phyloP scores from a whole-genome alignment of 2,888 invertebrate species.

The Amitus sp. region DNA sequence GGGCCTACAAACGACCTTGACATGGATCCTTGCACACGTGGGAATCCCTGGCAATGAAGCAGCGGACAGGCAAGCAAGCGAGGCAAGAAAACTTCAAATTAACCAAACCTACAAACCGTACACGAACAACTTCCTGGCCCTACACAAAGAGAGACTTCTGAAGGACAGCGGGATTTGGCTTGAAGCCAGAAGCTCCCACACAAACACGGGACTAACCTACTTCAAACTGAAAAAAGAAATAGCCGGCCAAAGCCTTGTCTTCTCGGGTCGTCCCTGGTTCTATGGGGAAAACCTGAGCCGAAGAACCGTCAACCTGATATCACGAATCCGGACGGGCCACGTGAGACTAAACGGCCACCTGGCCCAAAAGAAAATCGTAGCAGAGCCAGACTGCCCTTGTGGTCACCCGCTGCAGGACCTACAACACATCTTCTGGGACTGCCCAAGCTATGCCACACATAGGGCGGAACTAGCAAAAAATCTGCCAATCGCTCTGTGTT shows the following conservation, averaged over 20 bases:
- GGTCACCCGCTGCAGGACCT: neutral
- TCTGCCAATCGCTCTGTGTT: no score
- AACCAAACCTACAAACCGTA: no score
- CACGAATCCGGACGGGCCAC: neutral
- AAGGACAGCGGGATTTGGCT: no score
- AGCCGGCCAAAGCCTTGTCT: no score
- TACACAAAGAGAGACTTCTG: no score
- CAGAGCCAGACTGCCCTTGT: neutral
- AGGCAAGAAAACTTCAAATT: no score
- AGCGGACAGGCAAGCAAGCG: neutral
- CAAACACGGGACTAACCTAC: no score
- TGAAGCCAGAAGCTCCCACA: neutral
- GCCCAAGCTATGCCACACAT: no score
- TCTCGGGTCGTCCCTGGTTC: no score
- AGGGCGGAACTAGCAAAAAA: no score
- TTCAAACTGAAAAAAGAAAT: conserved; percentile 1
- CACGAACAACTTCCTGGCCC: no score
- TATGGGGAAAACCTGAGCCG: neutral
- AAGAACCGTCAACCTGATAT: neutral
- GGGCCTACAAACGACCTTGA: neutral
- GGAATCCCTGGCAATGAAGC: conserved; percentile 6
- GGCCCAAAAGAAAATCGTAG: neutral
- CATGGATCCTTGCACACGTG: conserved; percentile 4
- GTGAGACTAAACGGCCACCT: neutral
- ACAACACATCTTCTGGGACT: neutral